Percentiles rank a stretch among this genome's conserved stretches.
These are phyloP conservation scores for Labrus mixtus DNA, from an alignment of 2,113 vertebrate species.

Conservation along the genomic window DNA sequence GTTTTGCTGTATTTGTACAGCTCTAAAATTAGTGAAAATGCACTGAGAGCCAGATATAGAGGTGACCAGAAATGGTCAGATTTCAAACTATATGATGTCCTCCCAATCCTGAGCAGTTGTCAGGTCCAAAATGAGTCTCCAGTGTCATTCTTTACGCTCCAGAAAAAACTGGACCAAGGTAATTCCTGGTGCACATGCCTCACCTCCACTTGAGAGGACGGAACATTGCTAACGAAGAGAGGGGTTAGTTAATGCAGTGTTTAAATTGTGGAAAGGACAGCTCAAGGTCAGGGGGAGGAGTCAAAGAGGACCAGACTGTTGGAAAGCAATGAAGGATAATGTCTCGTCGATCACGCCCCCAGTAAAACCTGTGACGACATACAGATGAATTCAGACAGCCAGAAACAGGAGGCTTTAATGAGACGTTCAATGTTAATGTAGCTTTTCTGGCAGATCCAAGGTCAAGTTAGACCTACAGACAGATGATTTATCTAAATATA, in stretches of 20 bases:
- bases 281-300: conserved; percentile 54
- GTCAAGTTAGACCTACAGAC: conserved; percentile 66
- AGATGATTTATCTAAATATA: conserved; percentile 63
- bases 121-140: conserved; percentile 45
- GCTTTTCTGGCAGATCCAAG: conserved; percentile 67
- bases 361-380: conserved; percentile 36
- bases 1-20: conserved; percentile 43
- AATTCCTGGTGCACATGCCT: conserved; percentile 30
- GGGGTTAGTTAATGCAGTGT: conserved; percentile 32
- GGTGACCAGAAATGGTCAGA: conserved; percentile 32
- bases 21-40: conserved; percentile 68
- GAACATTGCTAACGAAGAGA: conserved; percentile 17
- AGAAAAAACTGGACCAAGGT: conserved; percentile 44
- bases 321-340: conserved; percentile 42
- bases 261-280: conserved; percentile 52
- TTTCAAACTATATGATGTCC: conserved; percentile 42
- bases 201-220: conserved; percentile 32
- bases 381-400: conserved; percentile 64
- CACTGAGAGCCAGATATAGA: conserved; percentile 66
- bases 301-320: not conserved
- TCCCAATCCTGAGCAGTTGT: conserved; percentile 48
- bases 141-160: conserved; percentile 36
- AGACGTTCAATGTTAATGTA: conserved; percentile 73
- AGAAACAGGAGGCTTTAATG: conserved; percentile 61
- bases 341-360: conserved; percentile 49